Conservation (phyloP, 2,797 vertebrate genomes). For the Serranus cabrilla region DNA sequence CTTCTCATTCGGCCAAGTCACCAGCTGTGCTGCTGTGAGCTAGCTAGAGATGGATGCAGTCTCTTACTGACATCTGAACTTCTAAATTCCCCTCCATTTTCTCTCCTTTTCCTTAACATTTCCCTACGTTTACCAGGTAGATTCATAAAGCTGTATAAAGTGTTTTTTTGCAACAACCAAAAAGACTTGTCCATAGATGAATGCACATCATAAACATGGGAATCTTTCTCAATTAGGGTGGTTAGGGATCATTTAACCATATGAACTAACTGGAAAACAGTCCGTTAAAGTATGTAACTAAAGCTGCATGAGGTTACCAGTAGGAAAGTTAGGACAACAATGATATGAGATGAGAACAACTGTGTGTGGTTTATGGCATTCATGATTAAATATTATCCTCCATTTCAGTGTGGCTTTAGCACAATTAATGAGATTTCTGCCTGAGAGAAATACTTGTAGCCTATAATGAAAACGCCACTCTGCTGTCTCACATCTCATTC, state of each 20-base stretch:
- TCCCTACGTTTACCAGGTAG: too few relatives aligned
- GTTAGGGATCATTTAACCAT: not conserved
- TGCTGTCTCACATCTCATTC: conserved; percentile 34
- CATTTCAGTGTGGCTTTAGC: conserved; percentile 18
- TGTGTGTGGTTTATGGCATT: conserved; percentile 11
- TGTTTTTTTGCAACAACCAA: too few relatives aligned
- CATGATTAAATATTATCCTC: conserved; percentile 25
- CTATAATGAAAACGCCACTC: conserved; percentile 35
- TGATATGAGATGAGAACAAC: not conserved
- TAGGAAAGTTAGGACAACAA: not conserved
- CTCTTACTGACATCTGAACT: too few relatives aligned
- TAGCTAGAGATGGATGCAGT: too few relatives aligned
- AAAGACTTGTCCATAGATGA: not conserved
- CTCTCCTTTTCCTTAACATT: too few relatives aligned
- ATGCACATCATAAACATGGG: too few relatives aligned
- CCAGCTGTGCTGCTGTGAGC: too few relatives aligned
- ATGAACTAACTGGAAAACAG: too few relatives aligned
- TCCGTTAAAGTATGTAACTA: not conserved
- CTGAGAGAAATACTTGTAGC: conserved; percentile 26
- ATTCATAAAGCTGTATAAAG: too few relatives aligned
- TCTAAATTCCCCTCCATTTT: too few relatives aligned
- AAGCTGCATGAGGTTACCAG: not conserved
- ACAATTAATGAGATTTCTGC: conserved; percentile 43
- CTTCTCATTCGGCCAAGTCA: not conserved
- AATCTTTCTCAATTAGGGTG: not conserved